Percentiles rank a stretch among this genome's conserved stretches.
phyloP scores from a whole-genome alignment of 2,113 vertebrate species.

The Motacilla tschutschensis region DNA sequence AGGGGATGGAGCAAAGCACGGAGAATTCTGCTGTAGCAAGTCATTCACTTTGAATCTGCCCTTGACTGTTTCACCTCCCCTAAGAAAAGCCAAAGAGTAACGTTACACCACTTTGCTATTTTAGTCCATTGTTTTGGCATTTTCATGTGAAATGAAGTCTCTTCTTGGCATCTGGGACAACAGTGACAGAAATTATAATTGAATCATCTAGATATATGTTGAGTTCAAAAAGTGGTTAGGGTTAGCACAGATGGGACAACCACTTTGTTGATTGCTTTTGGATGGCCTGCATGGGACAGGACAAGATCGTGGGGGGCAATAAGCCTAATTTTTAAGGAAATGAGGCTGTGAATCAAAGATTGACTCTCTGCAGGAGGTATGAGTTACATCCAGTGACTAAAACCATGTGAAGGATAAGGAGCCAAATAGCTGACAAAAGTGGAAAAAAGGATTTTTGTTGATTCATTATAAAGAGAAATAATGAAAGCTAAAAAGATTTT shows the following conservation, averaged over 20 bases:
- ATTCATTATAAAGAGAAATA: background rate
- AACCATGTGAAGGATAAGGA: background rate
- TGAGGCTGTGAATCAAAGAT: slow-evolving; percentile 27
- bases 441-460: slow-evolving; percentile 5
- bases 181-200: background rate
- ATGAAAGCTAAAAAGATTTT: background rate
- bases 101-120: background rate
- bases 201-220: background rate
- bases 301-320: background rate
- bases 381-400: slow-evolving; percentile 34
- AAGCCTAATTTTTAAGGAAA: slow-evolving; percentile 28
- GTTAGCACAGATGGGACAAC: background rate
- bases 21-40: background rate
- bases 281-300: background rate
- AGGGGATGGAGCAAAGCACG: background rate
- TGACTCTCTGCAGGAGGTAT: slow-evolving; percentile 21
- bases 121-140: background rate
- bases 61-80: background rate
- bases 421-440: slow-evolving; percentile 32
- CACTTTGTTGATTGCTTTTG: background rate
- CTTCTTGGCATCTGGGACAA: background rate
- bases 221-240: background rate
- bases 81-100: background rate
- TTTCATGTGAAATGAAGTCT: background rate
- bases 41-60: background rate